Percentiles rank a stretch among this genome's conserved stretches.
These are phyloP conservation scores for Eulithis testata DNA, from an alignment of 2,888 invertebrate species.

Conservation along the genomic window DNA sequence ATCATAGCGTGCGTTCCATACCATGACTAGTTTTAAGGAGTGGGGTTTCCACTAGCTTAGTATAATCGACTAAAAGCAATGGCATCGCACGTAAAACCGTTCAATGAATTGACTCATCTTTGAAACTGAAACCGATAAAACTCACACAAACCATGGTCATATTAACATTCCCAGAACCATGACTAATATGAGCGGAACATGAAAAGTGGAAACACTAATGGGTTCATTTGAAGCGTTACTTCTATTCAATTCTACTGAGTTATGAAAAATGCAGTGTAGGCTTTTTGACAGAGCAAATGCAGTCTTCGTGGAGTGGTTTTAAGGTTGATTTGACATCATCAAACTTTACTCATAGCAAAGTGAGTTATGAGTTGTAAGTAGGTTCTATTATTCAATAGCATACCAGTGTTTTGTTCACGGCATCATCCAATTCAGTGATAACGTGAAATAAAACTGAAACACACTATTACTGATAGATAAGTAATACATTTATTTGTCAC, in stretches of 20 bases:
- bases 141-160: slow-evolving; percentile 7
- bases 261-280: background rate
- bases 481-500: no score
- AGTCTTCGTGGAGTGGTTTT: background rate
- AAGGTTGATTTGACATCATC: background rate
- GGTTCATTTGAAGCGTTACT: slow-evolving; percentile 27
- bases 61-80: no score
- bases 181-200: slow-evolving; percentile 23
- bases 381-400: slow-evolving; percentile 1
- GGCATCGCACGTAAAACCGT: no score
- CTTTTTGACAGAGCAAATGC: slow-evolving; percentile 5
- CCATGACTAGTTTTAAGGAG: no score
- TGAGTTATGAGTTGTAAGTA: background rate
- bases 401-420: slow-evolving; percentile 19
- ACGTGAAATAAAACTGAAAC: slow-evolving; percentile 5
- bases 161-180: slow-evolving; percentile 21
- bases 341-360: background rate
- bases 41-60: no score
- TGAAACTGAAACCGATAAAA: slow-evolving; percentile 2
- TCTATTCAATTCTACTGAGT: background rate
- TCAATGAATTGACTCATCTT: background rate
- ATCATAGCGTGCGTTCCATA: no score
- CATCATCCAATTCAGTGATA: slow-evolving; percentile 9
- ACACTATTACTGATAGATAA: slow-evolving; percentile 3
- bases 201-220: slow-evolving; percentile 24